Evolutionary conservation across 2,888 invertebrate genomes (phyloP).

Genomic region (Scaptomyza parva): DNA sequence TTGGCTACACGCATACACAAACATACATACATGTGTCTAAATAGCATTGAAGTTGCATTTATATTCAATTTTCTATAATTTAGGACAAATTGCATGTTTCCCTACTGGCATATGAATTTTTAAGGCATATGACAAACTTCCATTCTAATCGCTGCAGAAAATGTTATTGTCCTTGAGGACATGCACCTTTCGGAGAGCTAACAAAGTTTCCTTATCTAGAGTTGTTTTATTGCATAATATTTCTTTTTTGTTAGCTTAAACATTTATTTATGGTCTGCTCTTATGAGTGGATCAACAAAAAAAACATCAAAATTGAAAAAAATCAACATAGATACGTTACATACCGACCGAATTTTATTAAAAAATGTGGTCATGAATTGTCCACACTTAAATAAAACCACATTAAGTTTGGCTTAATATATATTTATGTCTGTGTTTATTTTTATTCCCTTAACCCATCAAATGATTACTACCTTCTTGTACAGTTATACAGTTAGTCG

Average conservation of each 20-base stretch:
- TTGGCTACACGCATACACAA: conserved; percentile 16
- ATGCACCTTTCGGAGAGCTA: conserved; percentile 42
- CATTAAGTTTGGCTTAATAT: too few species aligned
- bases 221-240: background rate
- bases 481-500: too few species aligned
- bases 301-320: background rate
- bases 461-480: too few species aligned
- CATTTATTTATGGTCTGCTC: conserved; percentile 3
- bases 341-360: too few species aligned
- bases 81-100: conserved; percentile 48
- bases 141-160: conserved; percentile 20
- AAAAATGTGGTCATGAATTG: too few species aligned
- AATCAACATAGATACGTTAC: too few species aligned
- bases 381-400: too few species aligned
- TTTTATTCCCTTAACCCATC: too few species aligned
- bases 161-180: conserved; percentile 50
- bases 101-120: conserved; percentile 50
- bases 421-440: too few species aligned
- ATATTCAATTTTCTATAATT: conserved; percentile 64
- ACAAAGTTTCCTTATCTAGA: background rate
- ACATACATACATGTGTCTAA: background rate
- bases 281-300: background rate
- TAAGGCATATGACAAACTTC: conserved; percentile 31
- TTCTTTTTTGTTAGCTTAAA: conserved; percentile 1
- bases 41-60: conserved; percentile 20